phyloP scores from a whole-genome alignment of 2,113 vertebrate species.

The Carollia perspicillata region DNA sequence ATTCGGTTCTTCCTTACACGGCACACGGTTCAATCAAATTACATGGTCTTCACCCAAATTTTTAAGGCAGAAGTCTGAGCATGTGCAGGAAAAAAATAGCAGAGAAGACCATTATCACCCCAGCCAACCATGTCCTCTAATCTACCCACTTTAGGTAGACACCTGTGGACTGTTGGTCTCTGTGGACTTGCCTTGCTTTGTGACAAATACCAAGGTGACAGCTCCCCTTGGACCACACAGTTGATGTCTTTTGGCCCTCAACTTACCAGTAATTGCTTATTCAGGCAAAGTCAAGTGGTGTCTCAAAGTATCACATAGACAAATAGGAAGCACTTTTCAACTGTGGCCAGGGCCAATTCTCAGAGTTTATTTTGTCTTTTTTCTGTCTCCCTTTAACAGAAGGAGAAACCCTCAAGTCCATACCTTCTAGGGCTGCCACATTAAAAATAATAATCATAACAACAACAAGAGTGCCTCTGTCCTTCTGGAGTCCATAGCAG shows the following conservation, averaged over 20 bases:
- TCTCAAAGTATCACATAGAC: background rate
- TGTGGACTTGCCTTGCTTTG: background rate
- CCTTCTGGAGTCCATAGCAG: background rate
- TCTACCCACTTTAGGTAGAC: rapidly evolving
- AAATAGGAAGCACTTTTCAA: background rate
- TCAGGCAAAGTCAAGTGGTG: background rate
- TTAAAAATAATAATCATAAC: background rate
- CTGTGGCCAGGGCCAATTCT: background rate
- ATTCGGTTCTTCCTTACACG: background rate
- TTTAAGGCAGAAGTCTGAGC: background rate
- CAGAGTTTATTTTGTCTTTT: background rate
- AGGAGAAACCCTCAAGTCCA: background rate
- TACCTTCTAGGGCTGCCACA: background rate
- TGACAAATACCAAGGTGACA: background rate
- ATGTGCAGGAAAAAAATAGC: background rate
- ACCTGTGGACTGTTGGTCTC: background rate
- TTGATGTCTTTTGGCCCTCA: background rate
- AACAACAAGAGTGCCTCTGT: background rate
- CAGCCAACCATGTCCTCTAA: background rate
- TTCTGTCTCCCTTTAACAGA: background rate
- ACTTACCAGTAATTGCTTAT: background rate
- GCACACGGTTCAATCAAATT: background rate
- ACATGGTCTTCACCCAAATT: background rate
- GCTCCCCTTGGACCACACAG: background rate
- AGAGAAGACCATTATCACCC: background rate